phyloP scores from a whole-genome alignment of 2,888 invertebrate genomes.

The Acheta domesticus region DNA sequence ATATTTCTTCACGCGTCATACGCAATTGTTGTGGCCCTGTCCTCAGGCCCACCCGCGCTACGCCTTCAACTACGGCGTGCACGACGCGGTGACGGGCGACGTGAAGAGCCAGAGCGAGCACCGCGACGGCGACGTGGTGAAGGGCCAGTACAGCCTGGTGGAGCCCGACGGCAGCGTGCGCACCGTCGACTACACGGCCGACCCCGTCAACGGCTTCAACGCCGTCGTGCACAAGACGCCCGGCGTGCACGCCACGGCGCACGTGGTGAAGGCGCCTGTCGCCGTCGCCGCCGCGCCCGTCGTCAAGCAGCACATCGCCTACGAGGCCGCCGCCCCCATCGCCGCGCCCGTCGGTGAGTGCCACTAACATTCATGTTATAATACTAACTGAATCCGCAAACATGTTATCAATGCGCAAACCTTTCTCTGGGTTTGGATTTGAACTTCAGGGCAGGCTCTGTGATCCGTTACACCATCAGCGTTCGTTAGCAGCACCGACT shows the following conservation, averaged over 20 bases:
- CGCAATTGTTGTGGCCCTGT: not conserved
- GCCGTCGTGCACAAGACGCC: constrained; percentile 5
- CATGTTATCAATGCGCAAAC: no score
- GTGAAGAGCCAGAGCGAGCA: not conserved
- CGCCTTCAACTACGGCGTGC: constrained; percentile 9
- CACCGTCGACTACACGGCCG: not conserved
- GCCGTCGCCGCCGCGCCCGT: not conserved
- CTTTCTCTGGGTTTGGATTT: no score
- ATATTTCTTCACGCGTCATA: no score
- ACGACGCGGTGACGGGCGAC: not conserved
- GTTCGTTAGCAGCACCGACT: no score
- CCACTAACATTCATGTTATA: no score
- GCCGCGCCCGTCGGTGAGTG: not conserved
- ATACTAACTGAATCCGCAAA: no score
- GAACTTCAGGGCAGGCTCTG: no score
- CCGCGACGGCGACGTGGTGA: not conserved
- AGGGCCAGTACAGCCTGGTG: constrained; percentile 6
- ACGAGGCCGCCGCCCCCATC: constrained; percentile 18
- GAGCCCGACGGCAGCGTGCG: constrained; percentile 8
- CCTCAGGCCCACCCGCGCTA: not conserved
- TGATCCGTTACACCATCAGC: no score
- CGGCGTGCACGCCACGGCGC: not conserved
- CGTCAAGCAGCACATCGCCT: not conserved
- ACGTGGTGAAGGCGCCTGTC: not conserved
- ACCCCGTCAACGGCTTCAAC: constrained; percentile 6